phyloP scores from a whole-genome alignment of 2,113 vertebrate species.

The Hypomesus transpacificus region DNA sequence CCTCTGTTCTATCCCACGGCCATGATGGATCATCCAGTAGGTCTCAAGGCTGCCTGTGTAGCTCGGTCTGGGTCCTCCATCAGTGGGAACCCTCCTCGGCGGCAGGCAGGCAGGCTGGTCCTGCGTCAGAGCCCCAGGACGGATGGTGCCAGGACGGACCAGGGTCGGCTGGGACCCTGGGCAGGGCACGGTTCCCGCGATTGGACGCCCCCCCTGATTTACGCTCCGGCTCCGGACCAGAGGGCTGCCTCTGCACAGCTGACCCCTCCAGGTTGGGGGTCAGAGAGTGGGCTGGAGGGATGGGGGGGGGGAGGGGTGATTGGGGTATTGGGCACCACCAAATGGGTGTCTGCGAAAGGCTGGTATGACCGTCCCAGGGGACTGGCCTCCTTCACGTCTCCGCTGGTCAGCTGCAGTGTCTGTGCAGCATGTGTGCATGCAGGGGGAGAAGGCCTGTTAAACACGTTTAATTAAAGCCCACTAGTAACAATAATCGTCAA shows the following conservation, averaged over 20 bases:
- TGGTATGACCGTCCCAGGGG: constrained; percentile 57
- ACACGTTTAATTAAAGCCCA: constrained; percentile 31
- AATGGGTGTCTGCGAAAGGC: constrained; percentile 71
- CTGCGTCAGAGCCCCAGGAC: constrained; percentile 67
- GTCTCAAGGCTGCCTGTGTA: constrained; percentile 33
- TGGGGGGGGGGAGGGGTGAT: constrained; percentile 37
- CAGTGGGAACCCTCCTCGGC: constrained; percentile 69
- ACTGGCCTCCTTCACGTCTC: constrained; percentile 44
- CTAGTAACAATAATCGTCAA: constrained; percentile 29
- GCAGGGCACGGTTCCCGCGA: constrained; percentile 64
- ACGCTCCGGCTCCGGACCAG: constrained; percentile 56
- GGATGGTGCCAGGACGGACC: constrained; percentile 68
- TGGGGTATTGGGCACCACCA: constrained; percentile 43
- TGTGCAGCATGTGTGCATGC: constrained; percentile 56
- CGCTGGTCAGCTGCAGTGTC: constrained; percentile 55
- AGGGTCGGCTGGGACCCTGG: constrained; percentile 66
- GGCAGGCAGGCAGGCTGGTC: constrained; percentile 8
- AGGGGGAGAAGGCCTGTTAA: constrained; percentile 37
- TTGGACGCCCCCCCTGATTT: constrained; percentile 64
- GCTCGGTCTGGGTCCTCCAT: constrained; percentile 36
- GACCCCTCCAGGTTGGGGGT: constrained; percentile 67
- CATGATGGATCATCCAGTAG: constrained; percentile 58
- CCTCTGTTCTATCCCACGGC: constrained; percentile 20
- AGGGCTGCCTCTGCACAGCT: constrained; percentile 55
- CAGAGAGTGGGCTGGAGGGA: constrained; percentile 28